Base-by-base conservation (phyloP, 2,888 invertebrate genomes). In the Neoaliturus tenellus region DNA sequence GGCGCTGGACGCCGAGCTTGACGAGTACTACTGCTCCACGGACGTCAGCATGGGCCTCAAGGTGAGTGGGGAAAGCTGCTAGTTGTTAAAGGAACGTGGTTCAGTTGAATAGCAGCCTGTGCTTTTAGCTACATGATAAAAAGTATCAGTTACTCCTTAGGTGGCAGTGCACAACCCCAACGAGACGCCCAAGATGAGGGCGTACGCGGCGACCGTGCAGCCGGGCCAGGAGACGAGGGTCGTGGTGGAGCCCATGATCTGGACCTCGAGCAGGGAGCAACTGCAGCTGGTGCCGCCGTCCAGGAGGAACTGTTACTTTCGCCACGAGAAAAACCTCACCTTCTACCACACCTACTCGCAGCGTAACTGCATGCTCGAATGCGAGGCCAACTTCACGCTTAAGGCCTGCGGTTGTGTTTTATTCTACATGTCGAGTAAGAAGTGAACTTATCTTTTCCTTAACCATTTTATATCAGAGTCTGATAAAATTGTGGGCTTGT, bases 1-100 rank as follows among this genome's bases (percentile, higher is more conserved):
- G 20, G 92, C 95, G 0, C 89, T 96, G 62, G 95, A 97, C 89
- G 94, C 95, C 0, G 94, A 95, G 83, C 88, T 94, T 0, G 92
- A 92, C 0, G 95, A 96, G 89, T 97, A 96, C 89, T 96, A 94
- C 89, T 97, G 97, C 89, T 95, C 96, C 28, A 95, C 96, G 10
- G 95, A 95, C 0, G 94, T 93, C 88, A 95, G 95, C 87, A 92
- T 92, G 69, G 95, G 95, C 31, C 95, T 95, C 88, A 95, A 95
- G 92, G 95, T 95, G 89, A 81, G 84, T 83, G 23, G n/a, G 12
- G 69, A 39, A 31, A 33, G 41, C 4, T n/a, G n/a, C n/a, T n/a
- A n/a, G n/a, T n/a, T n/a, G n/a, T n/a, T n/a, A n/a, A n/a, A n/a
- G n/a, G n/a, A n/a, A n/a, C n/a, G n/a, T n/a, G n/a, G n/a, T n/a